A percentile compares a stretch with the other conserved stretches of the same genome.
phyloP scores from a whole-genome alignment of 2,797 vertebrate species.

The Falco concolor region DNA sequence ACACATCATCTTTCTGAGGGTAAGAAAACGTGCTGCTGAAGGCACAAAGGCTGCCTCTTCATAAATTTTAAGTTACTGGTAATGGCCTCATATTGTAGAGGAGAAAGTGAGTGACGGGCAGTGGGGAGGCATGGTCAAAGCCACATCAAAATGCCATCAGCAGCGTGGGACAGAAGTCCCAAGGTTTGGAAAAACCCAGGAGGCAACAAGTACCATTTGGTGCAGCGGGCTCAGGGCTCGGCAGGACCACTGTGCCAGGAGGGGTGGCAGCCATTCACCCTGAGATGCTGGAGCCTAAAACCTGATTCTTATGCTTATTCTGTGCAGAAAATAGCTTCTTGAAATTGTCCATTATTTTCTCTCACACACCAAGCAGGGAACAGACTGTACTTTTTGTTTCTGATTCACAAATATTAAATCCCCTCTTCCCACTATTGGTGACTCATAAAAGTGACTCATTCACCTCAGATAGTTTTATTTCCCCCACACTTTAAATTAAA shows the following conservation, averaged over 20 bases:
- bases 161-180: accelerated
- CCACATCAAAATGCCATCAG: not conserved
- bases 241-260: not conserved
- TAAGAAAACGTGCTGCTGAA: not conserved
- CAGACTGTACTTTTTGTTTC: conserved; percentile 10
- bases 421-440: conserved; percentile 36
- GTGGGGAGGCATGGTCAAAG: not conserved
- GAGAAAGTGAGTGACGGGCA: not conserved
- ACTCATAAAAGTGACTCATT: conserved; percentile 60
- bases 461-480: conserved; percentile 30
- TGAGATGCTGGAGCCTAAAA: not conserved
- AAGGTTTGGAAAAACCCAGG: not conserved
- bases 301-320: not conserved
- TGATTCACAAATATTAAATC: conserved; percentile 60
- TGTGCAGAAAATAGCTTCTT: not conserved
- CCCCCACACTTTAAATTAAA: not conserved
- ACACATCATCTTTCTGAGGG: not conserved
- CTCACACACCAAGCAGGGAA: not conserved
- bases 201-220: not conserved
- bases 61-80: not conserved
- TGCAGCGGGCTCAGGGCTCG: not conserved
- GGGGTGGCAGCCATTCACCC: not conserved
- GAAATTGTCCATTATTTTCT: not conserved
- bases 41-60: not conserved
- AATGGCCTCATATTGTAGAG: not conserved